Percentiles rank a stretch among this genome's conserved stretches.
These are phyloP conservation scores for Ips nitidus DNA, from an alignment of 1,140 invertebrate species.

Conservation along the genomic window DNA sequence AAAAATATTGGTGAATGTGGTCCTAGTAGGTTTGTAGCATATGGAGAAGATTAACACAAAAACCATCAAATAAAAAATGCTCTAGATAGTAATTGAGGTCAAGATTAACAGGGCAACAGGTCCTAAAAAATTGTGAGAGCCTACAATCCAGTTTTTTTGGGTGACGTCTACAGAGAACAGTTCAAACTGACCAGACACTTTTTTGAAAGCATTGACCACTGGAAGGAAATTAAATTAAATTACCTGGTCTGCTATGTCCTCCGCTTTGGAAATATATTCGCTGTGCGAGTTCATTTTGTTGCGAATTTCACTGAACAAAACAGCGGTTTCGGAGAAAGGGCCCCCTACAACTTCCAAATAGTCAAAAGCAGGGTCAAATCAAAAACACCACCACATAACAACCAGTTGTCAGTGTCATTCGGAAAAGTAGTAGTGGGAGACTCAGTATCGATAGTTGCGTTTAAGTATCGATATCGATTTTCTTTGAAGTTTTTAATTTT, in stretches of 20 bases:
- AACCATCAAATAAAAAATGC: background rate
- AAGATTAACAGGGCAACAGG: slow-evolving; percentile 1
- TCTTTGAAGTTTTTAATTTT: slow-evolving; percentile 1
- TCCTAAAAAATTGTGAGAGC: slow-evolving; percentile 22
- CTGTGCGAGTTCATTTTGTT: slow-evolving; percentile 78
- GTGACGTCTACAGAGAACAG: slow-evolving; percentile 21
- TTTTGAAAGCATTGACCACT: background rate
- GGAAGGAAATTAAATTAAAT: slow-evolving; percentile 33
- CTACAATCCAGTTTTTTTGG: slow-evolving; percentile 21
- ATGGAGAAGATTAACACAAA: slow-evolving; percentile 5
- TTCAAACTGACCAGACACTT: slow-evolving; percentile 21
- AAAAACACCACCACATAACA: slow-evolving; percentile 34
- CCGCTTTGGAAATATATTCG: slow-evolving; percentile 86
- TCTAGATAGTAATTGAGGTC: background rate
- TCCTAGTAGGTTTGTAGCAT: background rate
- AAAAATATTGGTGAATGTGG: background rate
- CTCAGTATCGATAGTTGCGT: background rate
- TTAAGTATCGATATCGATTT: background rate
- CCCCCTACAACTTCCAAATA: slow-evolving; percentile 35
- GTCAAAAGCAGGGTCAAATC: background rate
- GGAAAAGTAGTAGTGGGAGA: background rate
- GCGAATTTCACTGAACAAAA: slow-evolving; percentile 38
- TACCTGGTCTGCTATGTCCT: slow-evolving; percentile 95
- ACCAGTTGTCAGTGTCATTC: slow-evolving; percentile 27
- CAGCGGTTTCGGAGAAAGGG: slow-evolving; percentile 28